Conservation (phyloP, 2,113 vertebrate species). For the Pogonocichla stellata region DNA sequence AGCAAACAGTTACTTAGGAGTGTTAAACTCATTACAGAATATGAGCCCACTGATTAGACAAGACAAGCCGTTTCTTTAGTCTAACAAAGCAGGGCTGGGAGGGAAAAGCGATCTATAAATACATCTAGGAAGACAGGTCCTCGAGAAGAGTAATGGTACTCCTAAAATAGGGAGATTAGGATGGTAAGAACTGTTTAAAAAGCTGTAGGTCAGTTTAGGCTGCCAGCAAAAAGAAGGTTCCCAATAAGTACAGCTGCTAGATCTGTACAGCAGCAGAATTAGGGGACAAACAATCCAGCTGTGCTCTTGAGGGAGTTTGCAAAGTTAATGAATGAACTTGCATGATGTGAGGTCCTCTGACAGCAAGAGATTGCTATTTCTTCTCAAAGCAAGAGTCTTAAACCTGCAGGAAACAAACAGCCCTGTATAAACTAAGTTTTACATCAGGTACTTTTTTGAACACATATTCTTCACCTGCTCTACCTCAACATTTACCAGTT, state of each 20-base stretch:
- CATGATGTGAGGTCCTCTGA: neutral
- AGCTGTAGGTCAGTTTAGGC: neutral
- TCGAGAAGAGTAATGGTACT: neutral
- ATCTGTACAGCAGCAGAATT: neutral
- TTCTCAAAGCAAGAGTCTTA: neutral
- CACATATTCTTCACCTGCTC: neutral
- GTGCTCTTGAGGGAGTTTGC: neutral
- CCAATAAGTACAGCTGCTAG: neutral
- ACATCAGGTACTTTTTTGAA: neutral
- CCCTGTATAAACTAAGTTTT: neutral
- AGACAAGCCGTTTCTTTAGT: neutral
- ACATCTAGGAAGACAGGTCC: neutral
- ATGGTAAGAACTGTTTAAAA: neutral
- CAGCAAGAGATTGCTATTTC: neutral
- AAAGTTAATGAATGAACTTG: neutral
- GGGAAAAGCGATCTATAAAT: neutral
- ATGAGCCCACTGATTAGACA: neutral
- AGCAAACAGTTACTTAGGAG: neutral
- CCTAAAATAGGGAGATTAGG: neutral
- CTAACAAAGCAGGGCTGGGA: neutral
- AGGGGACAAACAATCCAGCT: neutral
- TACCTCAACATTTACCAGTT: neutral
- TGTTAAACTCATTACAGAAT: neutral
- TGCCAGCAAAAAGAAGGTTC: neutral
- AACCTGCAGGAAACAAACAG: neutral